Conservation (phyloP, 2,888 invertebrate genomes). For the Apotomis betuletana region DNA sequence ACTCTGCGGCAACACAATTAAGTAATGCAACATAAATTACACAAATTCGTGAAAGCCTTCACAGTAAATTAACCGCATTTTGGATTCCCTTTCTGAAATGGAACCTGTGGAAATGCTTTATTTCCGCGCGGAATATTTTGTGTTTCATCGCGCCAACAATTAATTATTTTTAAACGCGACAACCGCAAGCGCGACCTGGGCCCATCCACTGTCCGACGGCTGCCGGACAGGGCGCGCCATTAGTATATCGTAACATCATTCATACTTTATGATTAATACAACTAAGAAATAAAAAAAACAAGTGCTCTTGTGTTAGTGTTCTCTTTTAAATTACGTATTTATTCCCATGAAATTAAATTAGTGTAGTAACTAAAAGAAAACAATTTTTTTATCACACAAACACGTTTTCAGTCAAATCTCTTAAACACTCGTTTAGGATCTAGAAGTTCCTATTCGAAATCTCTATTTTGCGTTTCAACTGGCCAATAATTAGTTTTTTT, state of each 20-base stretch:
- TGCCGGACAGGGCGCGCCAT: background rate
- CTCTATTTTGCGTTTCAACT: no score
- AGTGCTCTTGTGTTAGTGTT: no score
- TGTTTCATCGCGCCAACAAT: constrained; percentile 48
- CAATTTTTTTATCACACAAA: no score
- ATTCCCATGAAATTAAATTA: background rate
- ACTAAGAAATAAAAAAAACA: background rate
- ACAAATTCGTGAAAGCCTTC: constrained; percentile 39
- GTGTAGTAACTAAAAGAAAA: no score
- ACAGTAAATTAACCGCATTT: constrained; percentile 43
- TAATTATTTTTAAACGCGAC: constrained; percentile 53
- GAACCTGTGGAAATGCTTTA: constrained; percentile 40
- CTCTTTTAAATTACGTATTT: background rate
- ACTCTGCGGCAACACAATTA: constrained; percentile 35
- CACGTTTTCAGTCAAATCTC: no score
- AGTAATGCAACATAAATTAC: constrained; percentile 42
- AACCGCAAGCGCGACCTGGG: constrained; percentile 45
- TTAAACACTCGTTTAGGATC: no score
- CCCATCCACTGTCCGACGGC: constrained; percentile 21
- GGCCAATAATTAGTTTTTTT: no score
- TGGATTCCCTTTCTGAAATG: constrained; percentile 39
- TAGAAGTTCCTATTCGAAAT: no score
- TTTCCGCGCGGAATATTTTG: constrained; percentile 39
- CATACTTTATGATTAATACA: constrained; percentile 8
- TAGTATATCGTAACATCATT: background rate